These are phyloP conservation scores for Drosophila insularis DNA, from an alignment of 1,140 invertebrate species.

Conservation along the genomic window DNA sequence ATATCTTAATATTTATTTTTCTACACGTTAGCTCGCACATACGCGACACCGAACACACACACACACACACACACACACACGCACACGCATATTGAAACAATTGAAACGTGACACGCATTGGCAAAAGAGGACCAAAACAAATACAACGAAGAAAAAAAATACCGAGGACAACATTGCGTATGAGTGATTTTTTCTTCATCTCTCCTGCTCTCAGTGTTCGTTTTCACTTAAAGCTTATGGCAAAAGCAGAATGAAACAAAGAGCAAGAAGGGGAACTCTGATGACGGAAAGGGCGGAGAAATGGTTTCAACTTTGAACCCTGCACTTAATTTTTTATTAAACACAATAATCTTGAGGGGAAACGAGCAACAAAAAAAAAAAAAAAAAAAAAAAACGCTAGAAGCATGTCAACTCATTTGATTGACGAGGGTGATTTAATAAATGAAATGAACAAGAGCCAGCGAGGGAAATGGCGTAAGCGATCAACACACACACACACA, in stretches of 20 bases:
- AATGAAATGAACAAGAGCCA: constrained; percentile 48
- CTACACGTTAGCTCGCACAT: constrained; percentile 62
- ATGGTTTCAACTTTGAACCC: constrained; percentile 68
- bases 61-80: constrained; percentile 9
- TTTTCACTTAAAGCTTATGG: constrained; percentile 66
- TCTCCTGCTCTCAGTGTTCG: constrained; percentile 3
- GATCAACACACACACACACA: constrained; percentile 45
- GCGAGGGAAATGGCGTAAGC: constrained; percentile 7
- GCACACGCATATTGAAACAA: constrained; percentile 59
- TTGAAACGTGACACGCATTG: constrained; percentile 73
- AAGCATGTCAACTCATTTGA: constrained; percentile 75
- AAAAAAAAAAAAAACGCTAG: constrained; percentile 35
- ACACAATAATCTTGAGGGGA: constrained; percentile 59
- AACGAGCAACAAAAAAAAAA: constrained; percentile 29
- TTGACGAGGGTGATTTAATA: constrained; percentile 80
- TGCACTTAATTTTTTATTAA: constrained; percentile 77
- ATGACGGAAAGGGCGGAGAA: neutral
- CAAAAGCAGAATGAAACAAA: constrained; percentile 30
- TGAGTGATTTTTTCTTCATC: constrained; percentile 51
- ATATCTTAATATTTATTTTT: constrained; percentile 72
- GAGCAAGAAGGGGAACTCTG: neutral
- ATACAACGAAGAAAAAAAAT: neutral
- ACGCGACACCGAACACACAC: constrained; percentile 23
- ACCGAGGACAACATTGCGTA: constrained; percentile 50
- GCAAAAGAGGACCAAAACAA: constrained; percentile 19